Evolutionary conservation across 2,113 vertebrate genomes (phyloP), one percentile per base, ranked within the genome.

Genomic region (Hassar affinis): DNA sequence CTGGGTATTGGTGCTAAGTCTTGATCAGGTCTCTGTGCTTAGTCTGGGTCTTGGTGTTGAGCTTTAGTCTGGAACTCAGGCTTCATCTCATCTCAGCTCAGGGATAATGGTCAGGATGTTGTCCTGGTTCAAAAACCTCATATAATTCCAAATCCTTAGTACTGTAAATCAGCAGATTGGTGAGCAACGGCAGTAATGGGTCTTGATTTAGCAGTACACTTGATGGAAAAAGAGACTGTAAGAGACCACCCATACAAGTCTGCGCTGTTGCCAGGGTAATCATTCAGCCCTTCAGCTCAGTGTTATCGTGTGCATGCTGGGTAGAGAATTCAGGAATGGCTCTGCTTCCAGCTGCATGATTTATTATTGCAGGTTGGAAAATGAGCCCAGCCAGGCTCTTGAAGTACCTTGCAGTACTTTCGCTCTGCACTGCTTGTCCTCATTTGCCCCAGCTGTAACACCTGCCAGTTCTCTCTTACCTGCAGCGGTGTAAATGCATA

Each of bases 341-440:
- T 76, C 30, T 54, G 51, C 17, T 52, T 76, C 69, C 49, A 76
- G 8, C 74, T 20, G 74, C 1, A 35, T 52, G 51, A 54, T 76
- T 54, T 76, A 77, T 38, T 54, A 56, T 56, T 56, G 4, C 51
- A 38, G 30, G 74, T 56, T 77, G 33, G 30, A 77, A 38, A 77
- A 77, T 30, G 30, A 77, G 35, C 7, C n/a, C 10, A 33, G 3
- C 72, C 72, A 33, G 47, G 5, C 17, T 54, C 18, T 22, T 56
- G 74, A 54, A 25, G 27, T 38, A 56, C 14, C n/a, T 49, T 45
- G 6, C 69, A 15, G 42, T 27, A 7, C 69, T n/a, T 72, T 56
- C 49, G 33, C 27, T 56, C 74, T 3, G 74, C 25, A 54, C 4
- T 14, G 30, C 51, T 56, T 77, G 11, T 56, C 51, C 72, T 76